These are phyloP conservation scores for Galeopterus variegatus DNA, from an alignment of 2,113 vertebrate species.

Conservation along the genomic window DNA sequence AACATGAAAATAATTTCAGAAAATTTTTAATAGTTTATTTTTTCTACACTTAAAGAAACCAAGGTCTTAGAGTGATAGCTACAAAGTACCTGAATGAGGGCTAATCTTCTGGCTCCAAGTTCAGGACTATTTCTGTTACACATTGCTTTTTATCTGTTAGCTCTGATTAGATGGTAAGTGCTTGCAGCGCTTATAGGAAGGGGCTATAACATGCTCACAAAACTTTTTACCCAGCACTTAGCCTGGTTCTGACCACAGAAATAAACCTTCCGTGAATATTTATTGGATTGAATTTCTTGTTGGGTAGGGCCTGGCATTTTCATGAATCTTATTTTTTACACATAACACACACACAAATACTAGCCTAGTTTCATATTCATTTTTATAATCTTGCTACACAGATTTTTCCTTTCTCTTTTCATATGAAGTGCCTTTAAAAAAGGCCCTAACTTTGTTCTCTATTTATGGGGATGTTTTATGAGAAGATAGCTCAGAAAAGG, in stretches of 20 bases:
- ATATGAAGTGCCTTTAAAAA: not conserved
- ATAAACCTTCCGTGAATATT: not conserved
- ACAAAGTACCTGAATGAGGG: not conserved
- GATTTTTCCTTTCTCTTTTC: constrained; percentile 19
- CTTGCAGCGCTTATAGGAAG: not conserved
- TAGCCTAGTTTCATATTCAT: constrained; percentile 44
- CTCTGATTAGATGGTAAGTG: not conserved
- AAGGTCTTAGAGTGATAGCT: not conserved
- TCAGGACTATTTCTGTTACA: not conserved
- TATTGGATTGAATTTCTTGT: not conserved
- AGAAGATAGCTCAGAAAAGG: not conserved
- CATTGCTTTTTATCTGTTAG: not conserved
- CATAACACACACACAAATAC: not conserved
- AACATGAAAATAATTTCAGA: constrained; percentile 22
- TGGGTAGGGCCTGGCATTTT: not conserved
- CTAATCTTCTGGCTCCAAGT: not conserved
- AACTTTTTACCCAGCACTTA: not conserved
- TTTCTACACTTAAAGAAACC: constrained; percentile 29
- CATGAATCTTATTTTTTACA: constrained; percentile 21
- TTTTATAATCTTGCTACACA: not conserved
- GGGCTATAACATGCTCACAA: not conserved
- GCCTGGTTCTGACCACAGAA: not conserved
- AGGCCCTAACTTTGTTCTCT: not conserved
- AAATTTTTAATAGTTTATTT: not conserved
- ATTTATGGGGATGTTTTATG: not conserved